Evolutionary conservation across 2,797 vertebrate species (phyloP), one percentile per base, ranked within the genome.

Genomic region (Ctenochaetus hawaiiensis): DNA sequence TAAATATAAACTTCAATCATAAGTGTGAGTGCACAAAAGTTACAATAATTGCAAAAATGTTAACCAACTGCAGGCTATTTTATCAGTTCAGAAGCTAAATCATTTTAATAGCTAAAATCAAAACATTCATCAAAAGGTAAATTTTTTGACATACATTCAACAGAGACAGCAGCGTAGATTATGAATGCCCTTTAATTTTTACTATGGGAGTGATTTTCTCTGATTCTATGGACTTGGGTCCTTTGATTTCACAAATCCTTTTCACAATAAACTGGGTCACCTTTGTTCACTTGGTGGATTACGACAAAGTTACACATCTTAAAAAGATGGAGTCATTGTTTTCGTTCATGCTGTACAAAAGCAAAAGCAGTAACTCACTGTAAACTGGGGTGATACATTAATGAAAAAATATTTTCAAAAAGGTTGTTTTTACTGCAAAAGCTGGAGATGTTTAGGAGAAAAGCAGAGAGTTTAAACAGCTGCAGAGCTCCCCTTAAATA

Each of bases 41-140:
- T 65, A 43, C n/a, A 62, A 22, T 53, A 51, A 59, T 30, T 65
- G 5, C 20, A 65, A 16, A 66, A 75, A 51, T 1, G 0, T 45
- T 30, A 57, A 45, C 6, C 6, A 60, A 16, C 26, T 37, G n/a
- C 9, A 14, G 11, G n/a, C 14, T 9, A 23, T 56, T 53, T n/a
- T 20, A 59, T 53, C 48, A 45, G 23, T 9, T 7, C 8, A 34
- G 51, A 37, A 13, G 14, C 18, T 9, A 43, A 22, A 59, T 41
- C 6, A 16, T 51, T 68, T 59, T 1, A 59, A 67, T 43, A 37
- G 26, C 23, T 23, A 12, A n/a, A n/a, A 64, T 45, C 0, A 0
- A 72, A 72, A 72, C 39, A 61, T 41, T 76, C 14, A 48, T 26
- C 39, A 41, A 45, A 54, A 51, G 6, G 58, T 41, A 39, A 11